Evolutionary conservation across 2,888 invertebrate species (phyloP).

Genomic region (Congeria kusceri): DNA sequence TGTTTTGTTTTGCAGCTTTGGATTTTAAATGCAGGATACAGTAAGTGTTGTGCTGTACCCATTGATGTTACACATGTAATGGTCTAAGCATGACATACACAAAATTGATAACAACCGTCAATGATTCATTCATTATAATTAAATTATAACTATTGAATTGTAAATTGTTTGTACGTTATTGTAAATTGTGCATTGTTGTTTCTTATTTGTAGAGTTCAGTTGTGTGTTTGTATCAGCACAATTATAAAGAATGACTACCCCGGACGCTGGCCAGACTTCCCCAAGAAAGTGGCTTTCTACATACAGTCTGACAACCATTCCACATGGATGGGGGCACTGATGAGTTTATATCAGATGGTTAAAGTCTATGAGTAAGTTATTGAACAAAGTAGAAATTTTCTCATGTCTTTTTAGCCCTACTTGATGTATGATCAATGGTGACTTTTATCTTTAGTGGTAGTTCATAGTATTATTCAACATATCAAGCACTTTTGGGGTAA

Average conservation of each 20-base stretch:
- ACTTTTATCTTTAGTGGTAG: no score
- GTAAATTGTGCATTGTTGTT: no score
- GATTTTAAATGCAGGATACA: slow-evolving; percentile 22
- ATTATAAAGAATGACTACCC: slow-evolving; percentile 99
- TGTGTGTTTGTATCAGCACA: slow-evolving; percentile 95
- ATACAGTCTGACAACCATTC: slow-evolving; percentile 88
- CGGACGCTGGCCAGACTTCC: slow-evolving; percentile 96
- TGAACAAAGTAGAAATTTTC: background rate
- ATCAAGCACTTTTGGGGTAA: no score
- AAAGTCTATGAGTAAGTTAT: slow-evolving; percentile 92
- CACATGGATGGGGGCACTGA: slow-evolving; percentile 92
- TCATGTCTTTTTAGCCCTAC: background rate
- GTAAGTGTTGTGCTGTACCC: background rate
- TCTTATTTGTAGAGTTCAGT: slow-evolving; percentile 90
- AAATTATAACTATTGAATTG: no score
- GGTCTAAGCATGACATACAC: no score
- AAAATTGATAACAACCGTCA: no score
- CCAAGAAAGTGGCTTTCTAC: slow-evolving; percentile 97
- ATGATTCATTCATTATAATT: no score
- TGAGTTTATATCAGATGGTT: slow-evolving; percentile 96
- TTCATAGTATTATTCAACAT: no score
- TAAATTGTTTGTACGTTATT: no score
- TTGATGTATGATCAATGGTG: background rate
- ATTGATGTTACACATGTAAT: no score
- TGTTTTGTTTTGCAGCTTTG: slow-evolving; percentile 3